These are phyloP conservation scores for Semaprochilodus insignis DNA, from an alignment of 2,797 vertebrate genomes.

Conservation along the genomic window DNA sequence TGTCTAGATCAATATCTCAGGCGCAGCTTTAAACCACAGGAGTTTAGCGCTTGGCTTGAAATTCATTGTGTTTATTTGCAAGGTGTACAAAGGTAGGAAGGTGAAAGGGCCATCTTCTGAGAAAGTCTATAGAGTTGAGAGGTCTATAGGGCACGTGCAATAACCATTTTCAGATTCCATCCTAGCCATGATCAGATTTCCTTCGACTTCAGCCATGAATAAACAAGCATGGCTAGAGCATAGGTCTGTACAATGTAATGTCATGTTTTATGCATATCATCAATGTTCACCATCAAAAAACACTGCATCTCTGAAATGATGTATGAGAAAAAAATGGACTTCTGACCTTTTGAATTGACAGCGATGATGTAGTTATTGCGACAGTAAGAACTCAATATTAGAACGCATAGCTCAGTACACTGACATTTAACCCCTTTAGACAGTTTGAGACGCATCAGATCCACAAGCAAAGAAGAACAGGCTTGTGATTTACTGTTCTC, in stretches of 20 bases:
- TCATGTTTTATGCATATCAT: too few relatives aligned
- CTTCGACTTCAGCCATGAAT: too few relatives aligned
- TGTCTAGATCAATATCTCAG: slow-evolving; percentile 55
- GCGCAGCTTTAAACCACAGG: slow-evolving; percentile 34
- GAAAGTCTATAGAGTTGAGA: not conserved
- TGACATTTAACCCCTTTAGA: not conserved
- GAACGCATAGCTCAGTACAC: not conserved
- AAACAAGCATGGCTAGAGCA: not conserved
- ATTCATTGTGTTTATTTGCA: slow-evolving; percentile 64
- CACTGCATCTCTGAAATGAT: too few relatives aligned
- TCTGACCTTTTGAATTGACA: not conserved
- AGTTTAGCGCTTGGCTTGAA: slow-evolving; percentile 45
- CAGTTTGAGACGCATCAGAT: not conserved
- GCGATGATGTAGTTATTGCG: not conserved
- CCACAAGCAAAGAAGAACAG: not conserved
- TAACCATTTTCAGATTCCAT: slow-evolving; percentile 2
- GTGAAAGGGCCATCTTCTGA: slow-evolving; percentile 29
- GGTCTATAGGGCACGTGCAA: not conserved
- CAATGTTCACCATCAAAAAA: too few relatives aligned
- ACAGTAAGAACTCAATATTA: not conserved
- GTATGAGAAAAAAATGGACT: too few relatives aligned
- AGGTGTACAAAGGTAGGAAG: slow-evolving; percentile 46
- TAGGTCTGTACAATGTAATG: not conserved
- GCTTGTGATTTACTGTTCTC: not conserved
- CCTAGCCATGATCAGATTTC: not conserved